A percentile compares a stretch with the other conserved stretches of the same genome.
Evolutionary conservation across 2,113 vertebrate genomes (phyloP).

Genomic region (Puntigrus tetrazona): DNA sequence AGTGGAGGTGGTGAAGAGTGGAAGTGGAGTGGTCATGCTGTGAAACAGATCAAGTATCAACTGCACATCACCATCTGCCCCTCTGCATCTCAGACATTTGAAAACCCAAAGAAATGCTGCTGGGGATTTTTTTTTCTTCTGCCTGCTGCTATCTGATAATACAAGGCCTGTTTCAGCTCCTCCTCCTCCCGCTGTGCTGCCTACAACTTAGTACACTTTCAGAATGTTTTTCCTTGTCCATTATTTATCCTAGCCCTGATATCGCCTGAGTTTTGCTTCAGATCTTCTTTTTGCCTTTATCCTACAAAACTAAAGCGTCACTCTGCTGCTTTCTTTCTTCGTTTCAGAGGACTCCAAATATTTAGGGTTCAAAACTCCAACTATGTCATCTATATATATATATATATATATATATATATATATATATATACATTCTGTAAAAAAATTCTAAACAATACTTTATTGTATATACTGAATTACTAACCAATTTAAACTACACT

Average conservation of each 20-base stretch:
- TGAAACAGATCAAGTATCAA: constrained; percentile 29
- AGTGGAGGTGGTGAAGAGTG: constrained; percentile 10
- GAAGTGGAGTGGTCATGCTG: constrained; percentile 11
- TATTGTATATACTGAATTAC: too few relatives aligned
- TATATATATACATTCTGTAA: too few relatives aligned
- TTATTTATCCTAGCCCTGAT: background rate
- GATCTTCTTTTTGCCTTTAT: background rate
- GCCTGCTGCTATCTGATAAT: constrained; percentile 19
- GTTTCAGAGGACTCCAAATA: background rate
- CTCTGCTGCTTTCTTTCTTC: background rate
- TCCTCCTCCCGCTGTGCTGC: background rate
- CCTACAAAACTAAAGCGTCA: background rate
- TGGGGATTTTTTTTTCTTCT: background rate
- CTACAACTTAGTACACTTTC: background rate
- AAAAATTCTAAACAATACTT: too few relatives aligned
- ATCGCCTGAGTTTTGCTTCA: background rate
- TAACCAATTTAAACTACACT: too few relatives aligned
- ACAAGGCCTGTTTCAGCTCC: background rate
- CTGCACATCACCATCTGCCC: constrained; percentile 17
- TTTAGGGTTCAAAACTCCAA: background rate
- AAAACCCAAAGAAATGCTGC: constrained; percentile 11
- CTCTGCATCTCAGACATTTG: background rate
- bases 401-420: too few relatives aligned
- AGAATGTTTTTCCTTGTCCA: background rate
- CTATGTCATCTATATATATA: background rate